Evolutionary conservation across 2,797 vertebrate genomes (phyloP), one percentile per base, ranked within the genome.

Genomic region (Synanceia verrucosa): DNA sequence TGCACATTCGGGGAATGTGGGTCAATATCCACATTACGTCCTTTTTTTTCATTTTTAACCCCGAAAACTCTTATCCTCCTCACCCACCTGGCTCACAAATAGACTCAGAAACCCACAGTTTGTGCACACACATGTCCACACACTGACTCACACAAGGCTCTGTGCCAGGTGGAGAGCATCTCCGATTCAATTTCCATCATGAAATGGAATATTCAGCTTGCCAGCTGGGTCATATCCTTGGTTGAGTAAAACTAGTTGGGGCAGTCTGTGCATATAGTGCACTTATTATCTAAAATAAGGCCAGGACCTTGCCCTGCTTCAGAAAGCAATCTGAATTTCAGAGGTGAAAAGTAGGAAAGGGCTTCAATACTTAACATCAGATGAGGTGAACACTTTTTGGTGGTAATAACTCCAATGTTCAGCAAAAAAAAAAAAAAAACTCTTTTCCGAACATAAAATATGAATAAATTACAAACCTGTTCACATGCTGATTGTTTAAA

Each of bases 141-240:
- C 21, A 51, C 43, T 43, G 48, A 53, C 3, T 33, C 24, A 57
- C 28, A 70, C 39, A 64, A 8, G 37, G 47, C 63, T 75, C 43
- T 70, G 62, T 51, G 79, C 67, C 80, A 87, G 78, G 66, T 83
- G 61, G 65, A 76, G 82, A 66, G 48, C 64, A 81, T 86, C 89
- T 84, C 57, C 79, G 75, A 89, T 92, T 93, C 84, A 86, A 78
- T 90, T 88, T 75, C 83, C 75, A 70, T 84, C 72, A 83, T 78
- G 87, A 83, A 92, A 91, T 87, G 65, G 85, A 86, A 81, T 65
- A 85, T 83, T 89, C 73, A 86, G 76, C 79, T 71, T 68, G 70
- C 70, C 18, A 34, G 70, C 69, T 73, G 78, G 83, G 84, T 86
- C 84, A 79, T 69, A 88, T 86, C 84, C 84, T 91, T 84, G 82